Evolutionary conservation across 2,797 vertebrate species (phyloP), one percentile per base, ranked within the genome.

Genomic region (Antennarius maculatus): DNA sequence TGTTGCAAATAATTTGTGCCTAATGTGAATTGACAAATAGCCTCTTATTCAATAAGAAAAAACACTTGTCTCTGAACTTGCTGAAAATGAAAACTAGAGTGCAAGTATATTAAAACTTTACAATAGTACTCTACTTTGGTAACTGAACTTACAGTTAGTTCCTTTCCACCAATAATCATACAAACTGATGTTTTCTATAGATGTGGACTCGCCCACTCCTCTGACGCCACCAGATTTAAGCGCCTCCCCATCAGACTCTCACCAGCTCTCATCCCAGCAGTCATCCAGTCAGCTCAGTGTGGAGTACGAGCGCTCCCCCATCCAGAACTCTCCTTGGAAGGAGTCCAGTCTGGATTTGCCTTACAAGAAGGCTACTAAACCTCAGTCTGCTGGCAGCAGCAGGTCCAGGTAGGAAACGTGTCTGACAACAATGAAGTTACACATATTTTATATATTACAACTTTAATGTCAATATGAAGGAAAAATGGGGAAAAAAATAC

Each of bases 321-420:
- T 97, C 74, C 95, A 95, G 85, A 96, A 95, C 86, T 94, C 95
- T 50, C 96, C 96, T 0, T 97, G 96, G 96, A 95, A 86, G 58
- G 96, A 97, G 88, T 94, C 96, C 57, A 96, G 95, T 80, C 90
- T 97, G 77, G 96, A 97, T 79, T 93, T 94, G 71, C 96, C 96
- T 14, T 96, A 96, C 17, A 92, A 93, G 79, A 96, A 93, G 81
- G 68, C 73, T 16, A 80, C 89, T 45, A 94, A 94, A 54, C 82
- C 88, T 43, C 81, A 54, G 39, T 93, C 92, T 0, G 74, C 88
- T 2, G 81, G 79, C 74, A 94, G 93, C 86, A 94, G 93, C 86
- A 88, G 92, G 62, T 93, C 95, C 84, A 95, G 95, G 96, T 97
- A 69, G 41, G 71, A 71, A 55, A 14, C 23, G 14, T 61, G 16